Conservation (phyloP, 2,888 invertebrate species). For the Hypsopygia costalis region DNA sequence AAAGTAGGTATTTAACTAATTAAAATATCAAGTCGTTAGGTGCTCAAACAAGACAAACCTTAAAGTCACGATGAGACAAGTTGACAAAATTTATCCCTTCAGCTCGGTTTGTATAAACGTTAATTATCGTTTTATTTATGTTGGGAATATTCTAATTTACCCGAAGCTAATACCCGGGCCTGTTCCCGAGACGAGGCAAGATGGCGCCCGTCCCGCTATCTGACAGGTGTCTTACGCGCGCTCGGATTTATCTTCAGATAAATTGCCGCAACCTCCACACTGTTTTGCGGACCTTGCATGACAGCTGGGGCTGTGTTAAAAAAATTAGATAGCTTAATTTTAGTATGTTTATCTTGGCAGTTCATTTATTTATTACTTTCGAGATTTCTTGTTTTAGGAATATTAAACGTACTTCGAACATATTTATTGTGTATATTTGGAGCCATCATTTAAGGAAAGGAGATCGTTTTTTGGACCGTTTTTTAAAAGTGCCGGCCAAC, state of each 20-base stretch:
- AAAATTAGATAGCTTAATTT: background rate
- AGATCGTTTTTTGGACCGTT: no score
- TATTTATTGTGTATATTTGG: no score
- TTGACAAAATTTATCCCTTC: conserved; percentile 59
- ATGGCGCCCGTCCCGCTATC: conserved; percentile 51
- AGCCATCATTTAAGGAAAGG: no score
- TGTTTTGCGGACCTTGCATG: conserved; percentile 29
- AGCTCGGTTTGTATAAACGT: conserved; percentile 60
- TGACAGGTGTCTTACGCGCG: conserved; percentile 72
- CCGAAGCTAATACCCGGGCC: conserved; percentile 51
- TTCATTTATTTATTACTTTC: no score
- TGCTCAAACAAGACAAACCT: conserved; percentile 35
- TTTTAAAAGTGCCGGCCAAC: no score
- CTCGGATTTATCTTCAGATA: conserved; percentile 65
- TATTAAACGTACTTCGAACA: no score
- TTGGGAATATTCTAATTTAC: conserved; percentile 67
- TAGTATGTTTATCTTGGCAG: no score
- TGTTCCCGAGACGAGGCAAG: conserved; percentile 51
- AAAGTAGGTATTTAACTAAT: conserved; percentile 15
- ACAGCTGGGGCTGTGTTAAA: conserved; percentile 17
- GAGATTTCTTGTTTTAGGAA: no score
- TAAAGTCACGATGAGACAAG: conserved; percentile 50
- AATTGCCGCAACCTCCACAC: conserved; percentile 36
- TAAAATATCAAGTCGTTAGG: conserved; percentile 20
- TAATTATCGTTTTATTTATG: conserved; percentile 69